Evolutionary conservation across 2,888 invertebrate species (phyloP).

Genomic region (Cynaeus angustus): DNA sequence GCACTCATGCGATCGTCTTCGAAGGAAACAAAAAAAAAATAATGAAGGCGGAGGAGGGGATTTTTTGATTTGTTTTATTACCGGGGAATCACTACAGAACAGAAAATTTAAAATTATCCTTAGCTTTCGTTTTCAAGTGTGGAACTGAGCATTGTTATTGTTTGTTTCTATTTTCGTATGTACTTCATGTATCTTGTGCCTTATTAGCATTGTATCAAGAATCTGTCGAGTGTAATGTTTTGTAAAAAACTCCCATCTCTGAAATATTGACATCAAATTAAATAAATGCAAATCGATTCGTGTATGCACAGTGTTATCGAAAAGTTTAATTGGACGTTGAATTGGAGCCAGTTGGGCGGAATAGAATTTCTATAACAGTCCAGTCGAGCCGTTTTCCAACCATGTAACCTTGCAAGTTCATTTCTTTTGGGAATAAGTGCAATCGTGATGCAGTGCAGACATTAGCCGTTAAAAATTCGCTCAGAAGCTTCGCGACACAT

Average conservation of each 20-base stretch:
- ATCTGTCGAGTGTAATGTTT: too few species aligned
- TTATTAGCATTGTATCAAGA: too few species aligned
- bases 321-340: conserved; percentile 1
- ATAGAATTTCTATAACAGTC: conserved; percentile 19
- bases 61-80: conserved; percentile 26
- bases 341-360: conserved; percentile 12
- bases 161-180: too few species aligned
- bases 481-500: conserved; percentile 16
- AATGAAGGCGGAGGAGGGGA: conserved; percentile 23
- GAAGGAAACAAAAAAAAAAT: conserved; percentile 22
- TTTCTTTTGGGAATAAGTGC: conserved; percentile 27
- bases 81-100: neutral
- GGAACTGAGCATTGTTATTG: too few species aligned
- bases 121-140: too few species aligned
- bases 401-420: conserved; percentile 20
- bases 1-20: conserved; percentile 40
- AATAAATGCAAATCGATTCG: neutral
- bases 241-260: too few species aligned
- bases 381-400: conserved; percentile 1
- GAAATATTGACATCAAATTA: neutral
- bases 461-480: conserved; percentile 18
- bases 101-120: too few species aligned
- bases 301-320: neutral
- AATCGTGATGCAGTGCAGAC: conserved; percentile 16
- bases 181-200: too few species aligned